Percentiles rank a stretch among this genome's conserved stretches.
Evolutionary conservation across 2,797 vertebrate genomes (phyloP).

Genomic region (Microtus obscurus): DNA sequence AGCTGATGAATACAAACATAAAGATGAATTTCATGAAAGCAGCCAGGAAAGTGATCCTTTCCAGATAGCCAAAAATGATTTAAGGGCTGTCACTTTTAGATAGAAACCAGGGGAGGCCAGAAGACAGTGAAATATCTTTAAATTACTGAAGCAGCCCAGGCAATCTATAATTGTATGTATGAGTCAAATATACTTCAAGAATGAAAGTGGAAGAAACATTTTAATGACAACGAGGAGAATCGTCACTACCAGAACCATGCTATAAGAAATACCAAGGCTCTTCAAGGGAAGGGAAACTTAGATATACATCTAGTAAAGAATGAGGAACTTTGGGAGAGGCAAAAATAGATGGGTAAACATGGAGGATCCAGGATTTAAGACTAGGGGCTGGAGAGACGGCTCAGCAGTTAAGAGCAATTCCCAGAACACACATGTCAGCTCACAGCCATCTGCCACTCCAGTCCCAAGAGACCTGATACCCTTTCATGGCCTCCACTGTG

Average conservation of each 20-base stretch:
- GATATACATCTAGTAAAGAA: background rate
- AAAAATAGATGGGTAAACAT: background rate
- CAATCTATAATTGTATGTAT: background rate
- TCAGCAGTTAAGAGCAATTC: background rate
- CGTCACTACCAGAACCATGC: background rate
- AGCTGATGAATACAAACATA: conserved; percentile 49
- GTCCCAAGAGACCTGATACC: background rate
- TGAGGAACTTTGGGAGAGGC: background rate
- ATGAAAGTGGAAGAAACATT: background rate
- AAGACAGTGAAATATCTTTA: conserved; percentile 41
- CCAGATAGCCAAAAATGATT: conserved; percentile 41
- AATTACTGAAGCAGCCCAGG: background rate
- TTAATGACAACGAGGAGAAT: background rate
- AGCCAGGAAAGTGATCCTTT: conserved; percentile 25
- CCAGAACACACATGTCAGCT: background rate
- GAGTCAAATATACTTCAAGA: background rate
- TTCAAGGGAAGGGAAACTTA: background rate
- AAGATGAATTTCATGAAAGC: conserved; percentile 44
- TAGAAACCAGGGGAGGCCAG: conserved; percentile 33
- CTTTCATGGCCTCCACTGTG: background rate
- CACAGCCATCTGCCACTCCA: background rate
- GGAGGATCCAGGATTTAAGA: background rate
- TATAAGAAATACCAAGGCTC: background rate
- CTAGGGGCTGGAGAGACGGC: background rate
- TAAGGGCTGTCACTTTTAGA: conserved; percentile 40